Evolutionary conservation across 2,888 invertebrate species (phyloP), one percentile per base, ranked within the genome.

Genomic region (Chloroclysta siterata): DNA sequence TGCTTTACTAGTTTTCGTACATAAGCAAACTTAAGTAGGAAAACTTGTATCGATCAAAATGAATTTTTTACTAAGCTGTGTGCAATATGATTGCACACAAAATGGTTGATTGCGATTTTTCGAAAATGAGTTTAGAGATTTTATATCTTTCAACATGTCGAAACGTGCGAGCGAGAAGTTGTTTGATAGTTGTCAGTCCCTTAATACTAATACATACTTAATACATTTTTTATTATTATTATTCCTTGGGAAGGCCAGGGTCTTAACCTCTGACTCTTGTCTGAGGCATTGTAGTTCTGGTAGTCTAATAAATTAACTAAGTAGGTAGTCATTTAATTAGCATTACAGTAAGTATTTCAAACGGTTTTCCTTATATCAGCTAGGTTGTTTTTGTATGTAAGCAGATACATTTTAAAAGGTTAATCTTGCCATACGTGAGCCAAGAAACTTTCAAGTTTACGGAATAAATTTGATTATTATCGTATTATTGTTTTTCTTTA

Each of bases 271-370:
- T 39, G 8, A 36, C 36, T 36, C 36, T 11, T 8, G 1, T 33
- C 8, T 56, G 29, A 51, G 29, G n/a, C 63, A 57, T 36, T 58
- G 17, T 58, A 22, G 11, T 48, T 48, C 47, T 29, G 53, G 51
- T 57, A 44, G 28, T 28, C 36, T 36, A 46, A 50, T 59, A 59
- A 51, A 63, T 50, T 46, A 64, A 55, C 17, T 39, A 41, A 56
- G 22, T 46, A 41, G 36, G 48, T 55, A 33, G 17, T 54, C 14
- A n/a, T 22, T 3, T 33, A 13, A 50, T 60, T 50, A 54, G 22
- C 42, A 42, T 48, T 48, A 7, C 11, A 50, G 33, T 41, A 17
- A 10, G 17, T 46, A 44, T 51, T 51, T 17, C 17, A 53, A 42
- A 61, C 17, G 2, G 8, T 56, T 57, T 62, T 57, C 53, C 52